Base-by-base conservation (phyloP, 2,888 invertebrate species). In the Lordiphosa fenestrarum region DNA sequence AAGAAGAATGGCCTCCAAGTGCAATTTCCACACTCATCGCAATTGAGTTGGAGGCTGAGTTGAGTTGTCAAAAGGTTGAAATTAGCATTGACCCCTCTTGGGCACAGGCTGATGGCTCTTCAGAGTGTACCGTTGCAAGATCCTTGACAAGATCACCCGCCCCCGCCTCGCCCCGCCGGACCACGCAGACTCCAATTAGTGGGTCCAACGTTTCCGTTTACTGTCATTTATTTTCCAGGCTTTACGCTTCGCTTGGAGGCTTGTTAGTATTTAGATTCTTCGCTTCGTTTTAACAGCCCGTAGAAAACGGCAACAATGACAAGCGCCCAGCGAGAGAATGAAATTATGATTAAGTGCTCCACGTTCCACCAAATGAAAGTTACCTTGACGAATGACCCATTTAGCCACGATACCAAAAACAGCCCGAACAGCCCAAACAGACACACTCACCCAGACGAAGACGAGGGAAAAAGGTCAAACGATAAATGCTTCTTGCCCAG, bases 361-460 rank as follows among this genome's bases (percentile, higher is more conserved):
- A 74, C 72, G 78, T 69, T 82, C 49, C 57, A 50, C 25, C 72
- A 86, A 87, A 87, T 86, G 86, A 87, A 87, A 87, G 87, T 87
- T 87, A 87, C 87, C 86, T 87, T 86, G 87, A 86, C 87, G 87
- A 86, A 84, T 87, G 87, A 86, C 86, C 87, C 65, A 86, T 84
- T 73, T 80, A 80, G 85, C 73, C 83, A 80, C 73, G 72, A 60
- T 66, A 73, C 85, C 83, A 75, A 80, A 77, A 75, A n/a, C n/a
- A n/a, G n/a, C n/a, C n/a, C n/a, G n/a, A 78, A 64, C 49, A 63
- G 25, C 25, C 25, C 25, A 42, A 53, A 53, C 49, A 60, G 10
- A 57, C 36, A 51, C 39, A 37, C 33, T 60, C 19, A 42, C 23
- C 19, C 54, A 63, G 53, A 52, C 36, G 36, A 19, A 52, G 30